A percentile compares a stretch with the other conserved stretches of the same genome.
phyloP scores from a whole-genome alignment of 2,113 vertebrate genomes.

The Pseudorasbora parva region DNA sequence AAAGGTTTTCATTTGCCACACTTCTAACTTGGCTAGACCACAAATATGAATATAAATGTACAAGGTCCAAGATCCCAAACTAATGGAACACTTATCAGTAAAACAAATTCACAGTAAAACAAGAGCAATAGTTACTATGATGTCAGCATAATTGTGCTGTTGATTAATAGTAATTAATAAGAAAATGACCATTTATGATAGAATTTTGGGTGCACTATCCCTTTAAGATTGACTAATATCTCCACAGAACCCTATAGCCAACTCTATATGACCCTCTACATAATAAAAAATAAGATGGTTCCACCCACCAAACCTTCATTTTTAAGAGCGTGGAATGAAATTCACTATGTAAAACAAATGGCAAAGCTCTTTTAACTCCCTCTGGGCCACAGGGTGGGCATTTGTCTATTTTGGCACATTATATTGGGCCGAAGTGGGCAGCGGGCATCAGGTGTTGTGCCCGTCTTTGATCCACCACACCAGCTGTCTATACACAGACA shows the following conservation, averaged over 20 bases:
- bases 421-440: background rate
- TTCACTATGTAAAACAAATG: background rate
- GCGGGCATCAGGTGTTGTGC: constrained; percentile 36
- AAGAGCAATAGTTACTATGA: too few species aligned
- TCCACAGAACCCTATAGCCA: background rate
- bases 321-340: background rate
- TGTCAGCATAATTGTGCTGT: too few species aligned
- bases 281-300: too few species aligned
- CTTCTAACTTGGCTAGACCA: too few species aligned
- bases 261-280: too few species aligned
- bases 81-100: too few species aligned
- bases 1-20: too few species aligned
- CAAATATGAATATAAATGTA: too few species aligned
- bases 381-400: background rate
- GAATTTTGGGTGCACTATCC: background rate
- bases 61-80: too few species aligned
- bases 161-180: too few species aligned
- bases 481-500: constrained; percentile 16
- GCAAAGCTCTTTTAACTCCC: background rate
- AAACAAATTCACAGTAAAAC: too few species aligned
- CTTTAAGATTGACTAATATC: background rate
- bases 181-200: too few species aligned
- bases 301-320: background rate
- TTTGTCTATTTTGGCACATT: constrained; percentile 33
- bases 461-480: background rate